phyloP scores from a whole-genome alignment of 1,140 invertebrate genomes.

The Sycophila sp. region DNA sequence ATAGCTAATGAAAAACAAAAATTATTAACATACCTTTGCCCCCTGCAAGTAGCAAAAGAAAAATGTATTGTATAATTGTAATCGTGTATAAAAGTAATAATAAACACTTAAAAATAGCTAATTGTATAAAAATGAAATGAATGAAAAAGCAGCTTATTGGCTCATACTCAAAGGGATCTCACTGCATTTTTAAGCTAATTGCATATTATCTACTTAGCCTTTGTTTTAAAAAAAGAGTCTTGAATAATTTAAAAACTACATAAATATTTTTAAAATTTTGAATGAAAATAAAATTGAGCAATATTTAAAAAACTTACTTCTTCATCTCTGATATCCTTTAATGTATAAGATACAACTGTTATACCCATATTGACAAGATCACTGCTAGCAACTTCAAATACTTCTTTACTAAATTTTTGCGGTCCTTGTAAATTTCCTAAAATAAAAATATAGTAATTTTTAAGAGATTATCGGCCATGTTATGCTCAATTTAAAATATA shows the following conservation, averaged over 20 bases:
- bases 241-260: conserved; percentile 11
- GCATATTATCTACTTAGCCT: conserved; percentile 34
- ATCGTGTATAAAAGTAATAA: conserved; percentile 48
- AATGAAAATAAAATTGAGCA: not conserved
- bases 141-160: not conserved
- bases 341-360: conserved; percentile 96
- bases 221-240: conserved; percentile 20
- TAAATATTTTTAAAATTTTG: conserved; percentile 14
- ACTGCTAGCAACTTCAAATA: conserved; percentile 93
- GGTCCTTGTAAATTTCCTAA: conserved; percentile 97
- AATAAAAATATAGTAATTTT: conserved; percentile 29
- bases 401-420: conserved; percentile 99
- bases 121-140: conserved; percentile 41
- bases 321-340: conserved; percentile 97
- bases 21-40: conserved; percentile 73
- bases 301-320: conserved; percentile 75
- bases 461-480: conserved; percentile 3
- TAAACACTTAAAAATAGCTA: conserved; percentile 36
- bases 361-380: conserved; percentile 98
- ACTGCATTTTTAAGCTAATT: conserved; percentile 27
- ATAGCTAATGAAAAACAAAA: conserved; percentile 53
- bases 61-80: conserved; percentile 61
- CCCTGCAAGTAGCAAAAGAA: conserved; percentile 71
- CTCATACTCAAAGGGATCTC: conserved; percentile 48
- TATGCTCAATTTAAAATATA: not conserved